Evolutionary conservation across 1,140 invertebrate genomes (phyloP), one percentile per base, ranked within the genome.

Genomic region (Chymomyza costata): DNA sequence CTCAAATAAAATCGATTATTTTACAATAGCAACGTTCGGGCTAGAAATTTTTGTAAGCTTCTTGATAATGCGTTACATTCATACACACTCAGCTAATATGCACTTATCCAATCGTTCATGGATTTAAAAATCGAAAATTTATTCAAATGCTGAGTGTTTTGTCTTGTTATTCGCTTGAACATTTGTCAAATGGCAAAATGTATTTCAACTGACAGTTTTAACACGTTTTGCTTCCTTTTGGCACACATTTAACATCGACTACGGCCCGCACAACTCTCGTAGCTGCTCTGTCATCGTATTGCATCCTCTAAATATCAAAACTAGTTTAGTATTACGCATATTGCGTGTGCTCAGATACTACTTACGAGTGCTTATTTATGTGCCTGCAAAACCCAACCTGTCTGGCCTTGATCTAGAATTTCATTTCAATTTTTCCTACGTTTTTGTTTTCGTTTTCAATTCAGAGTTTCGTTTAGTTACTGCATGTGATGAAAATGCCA

Each of bases 391-490:
- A n/a, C n/a, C n/a, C n/a, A n/a, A n/a, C n/a, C n/a, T n/a, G 25
- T 37, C 43, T 76, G 70, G 70, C 70, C 70, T 76, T 76, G 70
- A 76, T 76, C 70, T 76, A 76, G 70, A 76, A 76, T 76, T 70
- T 78, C 43, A 64, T 15, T 58, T 47, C 28, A 59, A 45, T 64
- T 70, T 76, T 76, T 65, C 71, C 65, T 52, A 76, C 62, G 66
- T 65, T 60, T 57, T 47, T 37, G 44, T 34, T 73, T 76, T 70
- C 70, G 35, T 46, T 76, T 73, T 64, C 69, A 32, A 54, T 67
- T 37, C n/a, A 35, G 18, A 35, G 45, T n/a, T n/a, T n/a, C n/a
- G n/a, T n/a, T n/a, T n/a, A n/a, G n/a, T n/a, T n/a, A n/a, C n/a
- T n/a, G n/a, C n/a, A 49, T 25, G 32, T 32, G 57, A 32, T n/a